A percentile compares a stretch with the other conserved stretches of the same genome.
These are phyloP conservation scores for Loris lydekkerianus DNA, from an alignment of 2,797 vertebrate genomes.

Conservation along the genomic window DNA sequence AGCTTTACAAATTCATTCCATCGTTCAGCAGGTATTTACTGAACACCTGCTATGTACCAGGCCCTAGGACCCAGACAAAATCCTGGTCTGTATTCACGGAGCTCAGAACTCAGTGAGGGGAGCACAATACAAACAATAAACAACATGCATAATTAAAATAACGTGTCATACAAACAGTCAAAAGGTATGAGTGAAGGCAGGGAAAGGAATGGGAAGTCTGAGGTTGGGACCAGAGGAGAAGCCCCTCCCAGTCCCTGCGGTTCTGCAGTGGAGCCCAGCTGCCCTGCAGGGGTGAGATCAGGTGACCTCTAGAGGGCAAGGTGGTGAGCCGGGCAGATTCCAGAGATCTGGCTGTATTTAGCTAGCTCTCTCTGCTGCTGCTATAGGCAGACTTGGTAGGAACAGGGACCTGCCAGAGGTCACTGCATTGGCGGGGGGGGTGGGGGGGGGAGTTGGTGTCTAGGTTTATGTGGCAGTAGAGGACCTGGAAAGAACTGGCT, in stretches of 20 bases:
- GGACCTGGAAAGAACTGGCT: background rate
- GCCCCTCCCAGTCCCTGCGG: accelerated
- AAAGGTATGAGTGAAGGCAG: background rate
- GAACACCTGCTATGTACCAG: background rate
- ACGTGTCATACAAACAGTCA: too few species aligned
- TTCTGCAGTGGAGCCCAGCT: background rate
- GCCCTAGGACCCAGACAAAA: background rate
- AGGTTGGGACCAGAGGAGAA: too few species aligned
- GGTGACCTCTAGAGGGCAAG: background rate
- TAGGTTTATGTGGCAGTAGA: accelerated
- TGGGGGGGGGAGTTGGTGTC: background rate
- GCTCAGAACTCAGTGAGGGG: background rate
- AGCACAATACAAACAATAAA: background rate
- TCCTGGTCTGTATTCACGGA: background rate
- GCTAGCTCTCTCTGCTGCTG: accelerated
- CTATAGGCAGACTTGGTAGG: background rate
- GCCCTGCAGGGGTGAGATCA: background rate
- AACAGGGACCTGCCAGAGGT: background rate
- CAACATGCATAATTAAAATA: background rate
- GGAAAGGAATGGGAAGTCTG: background rate
- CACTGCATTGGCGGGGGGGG: background rate
- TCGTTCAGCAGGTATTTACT: background rate
- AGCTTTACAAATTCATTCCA: background rate
- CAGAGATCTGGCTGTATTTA: too few species aligned
- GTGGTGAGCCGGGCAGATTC: background rate